Base-by-base conservation (phyloP, 2,797 vertebrate species). In the Columba guinea region DNA sequence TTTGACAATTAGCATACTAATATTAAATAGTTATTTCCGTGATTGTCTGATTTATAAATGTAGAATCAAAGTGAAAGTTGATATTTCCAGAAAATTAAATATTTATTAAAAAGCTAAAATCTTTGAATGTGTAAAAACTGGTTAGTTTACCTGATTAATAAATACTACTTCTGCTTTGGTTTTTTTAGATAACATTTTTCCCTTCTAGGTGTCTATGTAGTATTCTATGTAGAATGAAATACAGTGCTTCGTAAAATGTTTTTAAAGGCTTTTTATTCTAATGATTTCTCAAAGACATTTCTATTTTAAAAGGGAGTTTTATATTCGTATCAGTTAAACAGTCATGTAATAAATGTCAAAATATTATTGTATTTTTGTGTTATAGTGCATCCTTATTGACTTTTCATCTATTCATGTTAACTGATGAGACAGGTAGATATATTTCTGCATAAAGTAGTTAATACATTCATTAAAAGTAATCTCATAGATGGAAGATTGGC, bases 381-480 rank as follows among this genome's bases (percentile, higher is more conserved):
- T 74, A 32, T 21, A 92, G 37, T 76, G 62, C 78, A 64, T 89
- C 69, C 51, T 92, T 84, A 32, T 46, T 60, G 71, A 7, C 5
- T 81, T 76, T 48, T 87, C 14, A 2, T 18, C 26, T 78, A 20
- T 69, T 67, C 8, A 2, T 19, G 9, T 62, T 78, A 89, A 48
- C 44, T 68, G 69, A 55, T 51, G 35, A 52, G 59, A 58, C 4
- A 80, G 52, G 49, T 39, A 74, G 71, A 79, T 63, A 20, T 84
- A 62, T 90, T 95, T 96, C 39, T 94, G 70, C 56, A 77, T 74
- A 13, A 49, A 67, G 37, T 35, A 12, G 24, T 75, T 89, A 88
- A 91, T 84, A 23, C 18, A 83, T 62, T 64, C 51, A 34, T 91
- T 93, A 63, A 90, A 95, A 95, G 35, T 88, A 79, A 71, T 84